A percentile compares a stretch with the other conserved stretches of the same genome.
Conservation (phyloP, 2,113 vertebrate genomes). For the Mixornis gularis region DNA sequence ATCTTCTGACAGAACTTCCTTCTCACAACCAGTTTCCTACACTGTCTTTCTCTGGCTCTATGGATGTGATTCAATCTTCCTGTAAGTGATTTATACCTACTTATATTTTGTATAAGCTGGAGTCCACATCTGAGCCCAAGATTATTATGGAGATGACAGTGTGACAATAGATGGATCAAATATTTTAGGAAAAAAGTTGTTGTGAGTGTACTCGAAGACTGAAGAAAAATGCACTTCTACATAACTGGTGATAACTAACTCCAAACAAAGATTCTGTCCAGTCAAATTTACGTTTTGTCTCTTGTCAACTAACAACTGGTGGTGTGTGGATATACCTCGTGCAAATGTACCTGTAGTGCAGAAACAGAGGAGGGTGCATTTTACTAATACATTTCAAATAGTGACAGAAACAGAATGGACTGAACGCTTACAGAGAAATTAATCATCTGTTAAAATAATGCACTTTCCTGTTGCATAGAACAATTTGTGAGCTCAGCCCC, state of each 20-base stretch:
- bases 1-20: not conserved
- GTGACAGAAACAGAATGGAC: not conserved
- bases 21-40: not conserved
- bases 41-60: not conserved
- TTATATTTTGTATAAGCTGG: not conserved
- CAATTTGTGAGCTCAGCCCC: not conserved
- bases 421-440: not conserved
- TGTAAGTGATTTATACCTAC: not conserved
- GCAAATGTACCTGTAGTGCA: not conserved
- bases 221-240: not conserved
- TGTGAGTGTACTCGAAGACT: not conserved
- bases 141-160: not conserved
- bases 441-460: not conserved
- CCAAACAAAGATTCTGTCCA: not conserved
- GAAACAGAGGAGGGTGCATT: not conserved
- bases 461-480: not conserved
- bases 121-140: not conserved
- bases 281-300: not conserved
- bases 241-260: not conserved
- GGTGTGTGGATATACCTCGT: not conserved
- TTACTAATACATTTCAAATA: not conserved
- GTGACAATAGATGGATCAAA: not conserved
- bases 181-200: not conserved
- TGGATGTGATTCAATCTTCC: not conserved
- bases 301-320: not conserved